phyloP scores from a whole-genome alignment of 2,113 vertebrate genomes.

The Chinchilla lanigera region DNA sequence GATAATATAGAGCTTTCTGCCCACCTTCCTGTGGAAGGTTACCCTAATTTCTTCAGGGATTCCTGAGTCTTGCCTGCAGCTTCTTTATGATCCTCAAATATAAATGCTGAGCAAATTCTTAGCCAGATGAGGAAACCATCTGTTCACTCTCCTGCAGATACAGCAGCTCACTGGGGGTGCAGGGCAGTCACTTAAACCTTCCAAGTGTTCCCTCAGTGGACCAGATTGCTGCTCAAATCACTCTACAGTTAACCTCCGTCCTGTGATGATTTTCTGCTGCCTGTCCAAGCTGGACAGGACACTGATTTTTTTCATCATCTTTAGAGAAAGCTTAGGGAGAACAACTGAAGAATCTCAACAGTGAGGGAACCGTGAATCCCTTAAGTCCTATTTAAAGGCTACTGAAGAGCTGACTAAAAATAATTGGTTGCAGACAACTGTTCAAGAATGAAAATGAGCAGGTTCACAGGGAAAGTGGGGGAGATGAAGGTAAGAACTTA shows the following conservation, averaged over 20 bases:
- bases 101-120: constrained; percentile 43
- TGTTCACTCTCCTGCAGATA: not conserved
- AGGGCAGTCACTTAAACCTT: constrained; percentile 12
- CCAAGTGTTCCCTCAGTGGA: not conserved
- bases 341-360: not conserved
- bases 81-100: constrained; percentile 1
- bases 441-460: constrained; percentile 55
- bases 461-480: not conserved
- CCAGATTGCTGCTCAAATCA: not conserved
- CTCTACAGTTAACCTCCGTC: not conserved
- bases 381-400: constrained; percentile 1
- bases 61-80: not conserved
- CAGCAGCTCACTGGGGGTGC: not conserved
- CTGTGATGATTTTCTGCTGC: not conserved
- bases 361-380: not conserved
- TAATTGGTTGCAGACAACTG: not conserved
- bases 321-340: not conserved
- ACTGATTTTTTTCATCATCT: not conserved
- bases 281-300: not conserved
- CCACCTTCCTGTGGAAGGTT: not conserved
- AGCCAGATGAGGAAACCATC: constrained; percentile 33
- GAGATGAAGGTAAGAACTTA: not conserved
- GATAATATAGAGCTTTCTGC: not conserved
- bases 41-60: constrained; percentile 31
- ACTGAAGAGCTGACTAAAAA: not conserved